A percentile compares a stretch with the other conserved stretches of the same genome.
Evolutionary conservation across 2,797 vertebrate species (phyloP).

Genomic region (Poecilia picta): DNA sequence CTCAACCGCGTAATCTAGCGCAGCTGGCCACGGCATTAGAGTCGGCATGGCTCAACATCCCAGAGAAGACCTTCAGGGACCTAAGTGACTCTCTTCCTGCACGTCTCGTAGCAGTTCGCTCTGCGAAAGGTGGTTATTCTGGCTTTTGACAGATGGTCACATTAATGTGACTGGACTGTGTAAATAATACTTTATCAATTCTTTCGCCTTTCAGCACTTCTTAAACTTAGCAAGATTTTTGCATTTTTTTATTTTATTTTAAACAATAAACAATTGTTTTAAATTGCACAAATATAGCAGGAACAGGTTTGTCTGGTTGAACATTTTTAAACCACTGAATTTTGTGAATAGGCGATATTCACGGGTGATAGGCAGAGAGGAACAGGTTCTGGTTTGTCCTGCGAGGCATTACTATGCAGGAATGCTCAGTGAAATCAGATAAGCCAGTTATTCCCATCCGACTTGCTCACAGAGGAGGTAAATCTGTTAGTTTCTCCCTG

Average conservation of each 20-base stretch:
- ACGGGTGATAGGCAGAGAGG: neutral
- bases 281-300: slow-evolving; percentile 5
- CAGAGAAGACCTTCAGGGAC: no score
- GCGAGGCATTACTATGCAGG: neutral
- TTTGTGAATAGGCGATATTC: neutral
- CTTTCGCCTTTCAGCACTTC: neutral
- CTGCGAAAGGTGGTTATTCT: no score
- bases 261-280: neutral
- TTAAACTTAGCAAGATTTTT: neutral
- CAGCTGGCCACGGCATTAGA: no score
- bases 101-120: no score
- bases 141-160: no score
- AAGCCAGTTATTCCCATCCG: slow-evolving; percentile 1
- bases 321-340: neutral
- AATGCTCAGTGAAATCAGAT: slow-evolving; percentile 1
- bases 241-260: neutral
- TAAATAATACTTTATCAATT: neutral
- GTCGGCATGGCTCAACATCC: no score
- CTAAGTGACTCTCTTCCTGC: no score
- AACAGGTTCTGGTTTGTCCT: slow-evolving; percentile 19
- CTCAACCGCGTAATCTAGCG: no score
- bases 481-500: neutral
- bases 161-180: no score
- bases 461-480: neutral
- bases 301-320: neutral